These are phyloP conservation scores for Liasis olivaceus DNA, from an alignment of 2,797 vertebrate genomes.

Conservation along the genomic window DNA sequence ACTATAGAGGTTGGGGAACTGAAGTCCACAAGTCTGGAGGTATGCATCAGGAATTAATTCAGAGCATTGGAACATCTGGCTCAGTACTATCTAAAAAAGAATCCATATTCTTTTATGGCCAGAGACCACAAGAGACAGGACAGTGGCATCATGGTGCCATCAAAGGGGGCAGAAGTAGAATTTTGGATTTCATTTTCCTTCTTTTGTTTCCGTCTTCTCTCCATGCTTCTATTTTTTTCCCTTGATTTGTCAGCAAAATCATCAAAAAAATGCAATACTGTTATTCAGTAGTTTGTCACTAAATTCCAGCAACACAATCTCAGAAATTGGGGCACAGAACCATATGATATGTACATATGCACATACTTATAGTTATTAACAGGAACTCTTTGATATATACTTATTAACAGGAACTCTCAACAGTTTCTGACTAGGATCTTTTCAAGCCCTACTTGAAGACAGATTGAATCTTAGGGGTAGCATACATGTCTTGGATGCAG, in stretches of 20 bases:
- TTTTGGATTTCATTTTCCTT: no score
- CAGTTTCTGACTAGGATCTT: not conserved
- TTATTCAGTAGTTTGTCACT: not conserved
- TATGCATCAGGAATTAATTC: no score
- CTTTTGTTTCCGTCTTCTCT: not conserved
- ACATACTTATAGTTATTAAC: not conserved
- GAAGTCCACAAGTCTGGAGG: no score
- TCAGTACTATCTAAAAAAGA: no score
- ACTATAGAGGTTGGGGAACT: no score
- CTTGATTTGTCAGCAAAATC: not conserved
- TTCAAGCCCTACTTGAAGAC: not conserved
- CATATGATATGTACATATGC: not conserved
- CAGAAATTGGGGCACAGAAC: not conserved
- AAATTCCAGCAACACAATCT: not conserved
- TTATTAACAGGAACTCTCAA: not conserved
- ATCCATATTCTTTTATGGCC: no score
- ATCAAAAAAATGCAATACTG: not conserved
- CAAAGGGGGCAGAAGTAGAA: no score
- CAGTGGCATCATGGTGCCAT: no score
- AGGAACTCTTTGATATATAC: not conserved
- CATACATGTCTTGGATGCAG: not conserved
- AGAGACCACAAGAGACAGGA: no score
- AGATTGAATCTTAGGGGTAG: not conserved
- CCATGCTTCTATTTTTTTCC: not conserved
- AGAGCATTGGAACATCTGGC: no score